phyloP scores from a whole-genome alignment of 2,113 vertebrate genomes.

The Podarcis cretensis region DNA sequence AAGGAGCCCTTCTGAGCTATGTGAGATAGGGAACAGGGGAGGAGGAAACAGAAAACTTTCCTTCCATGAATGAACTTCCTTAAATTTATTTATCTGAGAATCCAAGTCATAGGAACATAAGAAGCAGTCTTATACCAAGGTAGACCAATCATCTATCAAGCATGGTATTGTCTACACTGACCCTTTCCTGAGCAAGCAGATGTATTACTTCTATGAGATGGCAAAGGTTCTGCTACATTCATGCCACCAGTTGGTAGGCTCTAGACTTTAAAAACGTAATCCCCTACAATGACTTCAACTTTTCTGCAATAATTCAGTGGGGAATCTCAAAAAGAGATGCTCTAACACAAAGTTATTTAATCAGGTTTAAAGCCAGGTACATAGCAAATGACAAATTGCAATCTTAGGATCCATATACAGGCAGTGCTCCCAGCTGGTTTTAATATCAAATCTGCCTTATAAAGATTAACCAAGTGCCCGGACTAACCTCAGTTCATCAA shows the following conservation, averaged over 20 bases:
- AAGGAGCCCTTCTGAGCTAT: not conserved
- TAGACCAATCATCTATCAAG: no score
- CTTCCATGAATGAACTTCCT: no score
- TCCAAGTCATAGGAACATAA: not conserved
- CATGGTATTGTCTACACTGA: not conserved
- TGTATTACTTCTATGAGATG: not conserved
- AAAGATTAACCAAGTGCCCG: constrained; percentile 9
- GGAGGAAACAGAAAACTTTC: not conserved
- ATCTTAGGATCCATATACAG: constrained; percentile 30
- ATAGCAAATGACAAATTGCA: constrained; percentile 27
- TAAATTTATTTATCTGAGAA: no score
- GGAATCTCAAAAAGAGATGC: constrained; percentile 10
- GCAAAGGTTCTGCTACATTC: accelerated
- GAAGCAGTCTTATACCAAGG: no score
- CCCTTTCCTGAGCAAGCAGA: not conserved
- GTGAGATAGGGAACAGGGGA: no score
- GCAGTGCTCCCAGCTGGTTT: constrained; percentile 30
- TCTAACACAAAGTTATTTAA: not conserved
- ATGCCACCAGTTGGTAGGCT: accelerated
- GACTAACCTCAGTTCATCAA: constrained; percentile 11
- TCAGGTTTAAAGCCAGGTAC: constrained; percentile 8
- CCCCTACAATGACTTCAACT: not conserved
- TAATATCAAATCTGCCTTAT: constrained; percentile 32
- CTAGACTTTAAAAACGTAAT: not conserved
- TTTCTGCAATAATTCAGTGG: constrained; percentile 12